Conservation (phyloP, 2,797 vertebrate genomes). For the Halcyon chelicuti region DNA sequence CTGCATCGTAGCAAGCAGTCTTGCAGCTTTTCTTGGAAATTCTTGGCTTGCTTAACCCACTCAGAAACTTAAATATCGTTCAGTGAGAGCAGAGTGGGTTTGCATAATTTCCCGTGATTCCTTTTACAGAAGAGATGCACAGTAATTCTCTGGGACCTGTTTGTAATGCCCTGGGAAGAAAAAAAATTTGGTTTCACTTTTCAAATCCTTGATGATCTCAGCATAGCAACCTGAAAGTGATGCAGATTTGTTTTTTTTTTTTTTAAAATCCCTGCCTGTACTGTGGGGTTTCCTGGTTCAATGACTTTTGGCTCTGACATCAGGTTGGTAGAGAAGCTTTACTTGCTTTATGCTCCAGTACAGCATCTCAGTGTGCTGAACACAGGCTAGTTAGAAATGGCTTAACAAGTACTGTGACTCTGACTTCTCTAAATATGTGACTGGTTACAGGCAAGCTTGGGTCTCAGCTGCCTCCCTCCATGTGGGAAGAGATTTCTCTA, state of each 20-base stretch:
- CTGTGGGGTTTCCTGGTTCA: neutral
- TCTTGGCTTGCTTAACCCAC: neutral
- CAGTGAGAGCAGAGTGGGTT: neutral
- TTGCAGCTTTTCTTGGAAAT: conserved; percentile 19
- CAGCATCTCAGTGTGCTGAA: neutral
- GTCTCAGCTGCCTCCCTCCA: neutral
- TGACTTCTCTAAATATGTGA: neutral
- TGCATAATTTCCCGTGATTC: neutral
- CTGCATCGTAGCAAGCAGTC: neutral
- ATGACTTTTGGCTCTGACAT: neutral
- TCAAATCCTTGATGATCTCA: conserved; percentile 5
- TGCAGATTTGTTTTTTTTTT: neutral
- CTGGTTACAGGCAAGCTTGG: neutral
- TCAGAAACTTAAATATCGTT: neutral
- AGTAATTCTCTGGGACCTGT: neutral
- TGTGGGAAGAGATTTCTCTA: neutral
- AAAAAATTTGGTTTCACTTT: conserved; percentile 17
- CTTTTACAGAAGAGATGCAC: neutral
- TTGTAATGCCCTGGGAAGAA: neutral
- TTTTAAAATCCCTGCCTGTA: neutral
- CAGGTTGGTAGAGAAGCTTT: neutral
- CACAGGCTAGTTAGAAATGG: neutral
- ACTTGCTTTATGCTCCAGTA: neutral
- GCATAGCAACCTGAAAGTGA: neutral
- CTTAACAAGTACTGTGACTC: neutral